Evolutionary conservation across 2,888 invertebrate species (phyloP), one percentile per base, ranked within the genome.

Genomic region (Folsomia candida): DNA sequence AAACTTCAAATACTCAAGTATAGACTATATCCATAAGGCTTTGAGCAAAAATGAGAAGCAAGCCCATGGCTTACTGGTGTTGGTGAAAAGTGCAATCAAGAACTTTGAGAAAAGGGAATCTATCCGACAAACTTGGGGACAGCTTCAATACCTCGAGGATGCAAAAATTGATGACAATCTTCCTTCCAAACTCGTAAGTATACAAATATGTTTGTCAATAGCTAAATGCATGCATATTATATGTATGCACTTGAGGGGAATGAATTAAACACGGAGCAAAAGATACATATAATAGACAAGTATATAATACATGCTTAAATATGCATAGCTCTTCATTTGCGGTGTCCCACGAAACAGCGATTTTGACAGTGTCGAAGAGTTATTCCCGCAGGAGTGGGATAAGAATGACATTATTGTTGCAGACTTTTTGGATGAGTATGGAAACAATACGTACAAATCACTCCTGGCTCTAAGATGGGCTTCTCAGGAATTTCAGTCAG

Each of bases 391-490:
- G 9, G 70, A 70, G 57, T 28, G 18, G 28, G 22, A 64, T 0
- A 85, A 88, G 80, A 85, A 85, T 0, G 93, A 93, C 81, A 85
- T 93, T 65, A 86, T 93, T 22, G 91, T 92, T 81, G 93, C 92
- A 0, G 88, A 86, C 70, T 93, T 92, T 80, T 77, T 86, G 54
- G 93, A 93, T 83, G 86, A 89, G 0, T 93, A 93, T 81, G 86
- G 89, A 65, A 93, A 93, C 82, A 87, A 93, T 84, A 93, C 93
- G 0, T 90, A 92, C 80, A 93, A 93, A 81, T 92, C 93, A 82
- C 89, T 90, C 4, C 91, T 91, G 88, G 90, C 89, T 0, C 84
- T 93, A 59, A 91, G 92, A 81, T 93, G 92, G 89, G 88, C 89
- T 24, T 84, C 87, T 28, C 84, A 87, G 37, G 73, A 69, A 67